Evolutionary conservation across 2,888 invertebrate genomes (phyloP).

Genomic region (Apoderus coryli): DNA sequence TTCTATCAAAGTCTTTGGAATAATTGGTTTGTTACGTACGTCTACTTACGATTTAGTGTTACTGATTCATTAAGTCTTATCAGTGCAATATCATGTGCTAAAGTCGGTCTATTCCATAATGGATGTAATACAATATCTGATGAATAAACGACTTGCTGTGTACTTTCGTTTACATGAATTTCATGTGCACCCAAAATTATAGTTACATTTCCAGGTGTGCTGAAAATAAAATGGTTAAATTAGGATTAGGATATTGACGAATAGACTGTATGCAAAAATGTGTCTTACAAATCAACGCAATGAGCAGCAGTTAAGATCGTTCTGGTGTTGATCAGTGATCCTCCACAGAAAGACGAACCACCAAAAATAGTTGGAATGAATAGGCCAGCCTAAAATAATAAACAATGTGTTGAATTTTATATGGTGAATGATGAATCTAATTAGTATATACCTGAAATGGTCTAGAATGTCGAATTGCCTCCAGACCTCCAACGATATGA

Average conservation of each 20-base stretch:
- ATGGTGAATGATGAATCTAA: too few species aligned
- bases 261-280: too few species aligned
- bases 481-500: constrained; percentile 9
- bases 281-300: constrained; percentile 20
- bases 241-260: too few species aligned
- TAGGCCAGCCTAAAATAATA: constrained; percentile 9
- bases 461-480: constrained; percentile 8
- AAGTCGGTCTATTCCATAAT: constrained; percentile 23
- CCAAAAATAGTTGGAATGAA: constrained; percentile 15
- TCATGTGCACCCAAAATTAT: constrained; percentile 22
- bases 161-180: constrained; percentile 15
- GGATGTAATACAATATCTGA: constrained; percentile 28
- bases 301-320: constrained; percentile 21
- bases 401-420: too few species aligned
- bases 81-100: constrained; percentile 34
- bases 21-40: too few species aligned
- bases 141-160: too few species aligned
- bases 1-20: too few species aligned
- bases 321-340: constrained; percentile 16
- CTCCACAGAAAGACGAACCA: constrained; percentile 19
- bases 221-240: too few species aligned
- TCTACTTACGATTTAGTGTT: constrained; percentile 27
- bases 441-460: constrained; percentile 11
- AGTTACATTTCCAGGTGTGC: constrained; percentile 10
- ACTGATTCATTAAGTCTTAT: constrained; percentile 26